Evolutionary conservation across 23 tunicate genomes (phyloP), one percentile per base, ranked within the genome.

Genomic region (Ascidia mentula): DNA sequence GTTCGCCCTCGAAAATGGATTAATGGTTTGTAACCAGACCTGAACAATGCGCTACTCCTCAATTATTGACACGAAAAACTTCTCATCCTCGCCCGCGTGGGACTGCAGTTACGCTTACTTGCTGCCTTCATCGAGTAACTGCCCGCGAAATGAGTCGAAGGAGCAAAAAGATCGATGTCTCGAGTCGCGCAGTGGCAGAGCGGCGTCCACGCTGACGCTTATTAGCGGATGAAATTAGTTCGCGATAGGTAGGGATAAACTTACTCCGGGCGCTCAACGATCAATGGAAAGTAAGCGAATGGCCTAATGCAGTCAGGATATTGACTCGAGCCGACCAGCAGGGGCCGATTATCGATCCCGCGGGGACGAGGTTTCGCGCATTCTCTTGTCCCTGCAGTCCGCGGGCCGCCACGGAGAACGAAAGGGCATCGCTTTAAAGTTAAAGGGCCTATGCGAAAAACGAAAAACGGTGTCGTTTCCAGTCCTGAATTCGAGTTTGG

Each of bases 281-380:
- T 53, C 65, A 53, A 53, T 53, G 65, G 28, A 53, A 53, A 53
- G 65, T 53, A 9, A 53, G 65, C 65, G 65, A 53, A 53, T 53
- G 12, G 65, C 65, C 65, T 53, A 53, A 53, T 53, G 65, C 13
- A 53, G 65, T 53, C 13, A 28, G 65, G 13, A 53, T 26, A 53
- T 53, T 53, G 65, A 53, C 65, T 26, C 22, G 65, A 53, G 65
- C 65, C 65, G 65, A 53, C 65, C 65, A 53, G 65, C 65, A 26
- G 65, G n/a, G 24, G 65, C 65, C 22, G 22, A 53, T 53, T 28
- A 53, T 53, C 65, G 65, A 53, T 53, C 24, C 65, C 65, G 65
- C 13, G 65, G 65, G 65, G 65, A 53, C 65, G 28, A 9, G 24
- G 24, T n/a, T n/a, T n/a, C n/a, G n/a, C 22, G 65, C 65, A 20